phyloP scores from a whole-genome alignment of 2,797 vertebrate species.

The Coilia nasus region DNA sequence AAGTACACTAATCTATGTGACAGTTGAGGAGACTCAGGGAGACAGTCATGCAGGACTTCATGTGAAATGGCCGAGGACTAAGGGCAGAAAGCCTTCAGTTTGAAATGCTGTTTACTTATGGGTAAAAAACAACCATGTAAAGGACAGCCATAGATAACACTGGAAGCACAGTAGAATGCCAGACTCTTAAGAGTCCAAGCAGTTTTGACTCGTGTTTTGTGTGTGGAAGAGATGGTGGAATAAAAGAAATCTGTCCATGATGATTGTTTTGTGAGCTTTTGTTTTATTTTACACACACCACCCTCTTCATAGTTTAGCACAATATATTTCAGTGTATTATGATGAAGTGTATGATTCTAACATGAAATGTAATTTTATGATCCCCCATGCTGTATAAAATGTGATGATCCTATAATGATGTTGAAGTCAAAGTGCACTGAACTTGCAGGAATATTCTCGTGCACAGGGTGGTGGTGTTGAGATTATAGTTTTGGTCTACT shows the following conservation, averaged over 20 bases:
- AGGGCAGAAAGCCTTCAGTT: not conserved
- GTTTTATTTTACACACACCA: not conserved
- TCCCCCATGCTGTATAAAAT: not conserved
- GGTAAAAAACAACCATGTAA: not conserved
- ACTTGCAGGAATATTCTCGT: not conserved
- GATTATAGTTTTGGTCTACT: not conserved
- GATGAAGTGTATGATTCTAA: not conserved
- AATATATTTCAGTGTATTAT: not conserved
- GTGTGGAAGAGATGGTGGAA: not conserved
- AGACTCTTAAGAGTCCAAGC: not conserved
- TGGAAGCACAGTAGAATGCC: not conserved
- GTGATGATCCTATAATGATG: not conserved
- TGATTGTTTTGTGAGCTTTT: not conserved
- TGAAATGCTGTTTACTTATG: not conserved
- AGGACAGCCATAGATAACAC: too few species aligned
- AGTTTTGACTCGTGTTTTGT: not conserved
- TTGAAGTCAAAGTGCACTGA: not conserved
- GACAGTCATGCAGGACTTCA: not conserved
- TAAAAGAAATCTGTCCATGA: not conserved
- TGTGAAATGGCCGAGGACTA: not conserved
- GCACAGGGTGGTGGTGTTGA: slow-evolving; percentile 6
- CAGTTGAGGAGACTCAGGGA: slow-evolving; percentile 12
- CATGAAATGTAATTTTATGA: not conserved
- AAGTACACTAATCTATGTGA: not conserved
- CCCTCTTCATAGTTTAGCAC: not conserved